These are phyloP conservation scores for Goniozus legneri DNA, from an alignment of 1,140 invertebrate species.

Conservation along the genomic window DNA sequence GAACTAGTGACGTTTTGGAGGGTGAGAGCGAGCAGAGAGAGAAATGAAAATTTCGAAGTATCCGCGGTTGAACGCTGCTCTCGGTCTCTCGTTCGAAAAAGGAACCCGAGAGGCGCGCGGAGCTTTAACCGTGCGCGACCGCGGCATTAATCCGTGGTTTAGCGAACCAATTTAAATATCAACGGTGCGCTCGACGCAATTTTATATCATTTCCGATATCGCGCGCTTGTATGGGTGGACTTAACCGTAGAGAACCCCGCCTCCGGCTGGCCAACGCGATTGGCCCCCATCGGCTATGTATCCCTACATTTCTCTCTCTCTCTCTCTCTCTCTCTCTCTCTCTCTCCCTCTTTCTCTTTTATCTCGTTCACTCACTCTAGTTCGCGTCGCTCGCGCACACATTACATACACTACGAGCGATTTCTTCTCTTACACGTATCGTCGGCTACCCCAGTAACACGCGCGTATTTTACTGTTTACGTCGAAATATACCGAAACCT, in stretches of 20 bases:
- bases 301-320: not conserved
- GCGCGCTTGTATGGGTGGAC: slow-evolving; percentile 46
- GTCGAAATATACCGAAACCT: no score
- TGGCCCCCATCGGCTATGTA: not conserved
- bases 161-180: slow-evolving; percentile 57
- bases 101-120: no score
- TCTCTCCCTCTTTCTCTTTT: slow-evolving; percentile 9
- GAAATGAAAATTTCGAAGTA: not conserved
- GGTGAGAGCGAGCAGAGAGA: not conserved
- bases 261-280: not conserved
- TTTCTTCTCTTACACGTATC: no score
- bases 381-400: no score
- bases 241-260: slow-evolving; percentile 36
- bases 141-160: slow-evolving; percentile 55
- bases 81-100: not conserved
- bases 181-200: slow-evolving; percentile 53
- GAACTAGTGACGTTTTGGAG: not conserved
- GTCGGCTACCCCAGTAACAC: no score
- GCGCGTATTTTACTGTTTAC: no score
- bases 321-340: slow-evolving; percentile 5
- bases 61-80: not conserved
- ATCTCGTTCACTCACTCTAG: no score
- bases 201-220: slow-evolving; percentile 56
- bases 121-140: slow-evolving; percentile 34
- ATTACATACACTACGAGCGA: no score